Evolutionary conservation across 2,113 vertebrate species (phyloP).

Genomic region (Ellobius talpinus): DNA sequence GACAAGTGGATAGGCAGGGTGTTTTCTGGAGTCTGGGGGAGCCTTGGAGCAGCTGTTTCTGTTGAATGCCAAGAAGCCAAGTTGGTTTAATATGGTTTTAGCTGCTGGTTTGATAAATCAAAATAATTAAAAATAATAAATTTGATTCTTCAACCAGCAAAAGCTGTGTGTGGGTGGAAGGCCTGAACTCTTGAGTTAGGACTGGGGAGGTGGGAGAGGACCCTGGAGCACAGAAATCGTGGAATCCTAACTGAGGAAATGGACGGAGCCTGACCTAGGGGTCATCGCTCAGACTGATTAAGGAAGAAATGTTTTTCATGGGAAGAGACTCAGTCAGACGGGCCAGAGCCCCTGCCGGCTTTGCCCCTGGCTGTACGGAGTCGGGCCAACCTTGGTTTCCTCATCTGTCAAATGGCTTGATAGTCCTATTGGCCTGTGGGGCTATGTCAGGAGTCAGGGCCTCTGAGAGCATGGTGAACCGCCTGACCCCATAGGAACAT

Average conservation of each 20-base stretch:
- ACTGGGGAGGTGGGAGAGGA: slow-evolving; percentile 24
- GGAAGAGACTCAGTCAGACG: not conserved
- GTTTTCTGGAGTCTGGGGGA: slow-evolving; percentile 89
- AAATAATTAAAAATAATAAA: slow-evolving; percentile 95
- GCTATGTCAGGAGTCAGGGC: not conserved
- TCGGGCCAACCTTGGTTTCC: slow-evolving; percentile 2
- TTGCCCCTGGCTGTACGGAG: not conserved
- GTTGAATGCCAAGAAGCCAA: slow-evolving; percentile 88
- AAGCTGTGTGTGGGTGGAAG: slow-evolving; percentile 82
- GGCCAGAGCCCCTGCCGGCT: not conserved
- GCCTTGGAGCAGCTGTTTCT: slow-evolving; percentile 87
- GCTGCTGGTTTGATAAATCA: slow-evolving; percentile 93
- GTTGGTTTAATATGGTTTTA: slow-evolving; percentile 92
- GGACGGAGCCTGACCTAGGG: not conserved
- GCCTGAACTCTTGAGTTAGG: slow-evolving; percentile 71
- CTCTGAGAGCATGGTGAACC: not conserved
- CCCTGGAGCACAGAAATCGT: not conserved
- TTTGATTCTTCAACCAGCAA: slow-evolving; percentile 90
- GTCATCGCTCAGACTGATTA: not conserved
- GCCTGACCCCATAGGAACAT: not conserved
- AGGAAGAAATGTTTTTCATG: not conserved
- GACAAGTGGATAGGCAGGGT: slow-evolving; percentile 64
- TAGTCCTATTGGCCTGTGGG: not conserved
- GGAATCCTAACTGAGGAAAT: not conserved
- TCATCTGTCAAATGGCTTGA: slow-evolving; percentile 55